Evolutionary conservation across 30 jellyfish, hydroid and myxozoan genomes (phyloP).

Genomic region (Cassiopea xamachana): DNA sequence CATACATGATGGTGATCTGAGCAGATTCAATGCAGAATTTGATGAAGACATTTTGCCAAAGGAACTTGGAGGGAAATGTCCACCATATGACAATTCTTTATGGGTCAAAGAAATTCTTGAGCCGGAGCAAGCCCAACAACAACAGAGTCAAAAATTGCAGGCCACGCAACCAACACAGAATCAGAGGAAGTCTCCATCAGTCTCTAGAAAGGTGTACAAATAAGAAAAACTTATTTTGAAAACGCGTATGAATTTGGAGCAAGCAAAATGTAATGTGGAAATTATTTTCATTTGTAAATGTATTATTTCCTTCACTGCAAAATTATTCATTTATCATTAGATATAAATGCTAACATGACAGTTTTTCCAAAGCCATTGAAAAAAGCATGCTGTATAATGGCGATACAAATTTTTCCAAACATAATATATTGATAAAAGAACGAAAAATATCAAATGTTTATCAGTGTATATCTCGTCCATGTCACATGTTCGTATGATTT

Average conservation of each 20-base stretch:
- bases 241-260: background rate
- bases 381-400: no score
- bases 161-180: slow-evolving; percentile 32
- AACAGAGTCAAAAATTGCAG: slow-evolving; percentile 34
- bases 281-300: no score
- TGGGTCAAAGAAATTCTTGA: slow-evolving; percentile 90
- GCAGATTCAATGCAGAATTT: slow-evolving; percentile 80
- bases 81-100: slow-evolving; percentile 78
- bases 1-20: slow-evolving; percentile 94
- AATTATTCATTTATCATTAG: no score
- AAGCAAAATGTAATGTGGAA: no score
- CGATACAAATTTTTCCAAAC: no score
- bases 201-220: slow-evolving; percentile 30
- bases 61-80: slow-evolving; percentile 89
- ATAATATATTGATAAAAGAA: no score
- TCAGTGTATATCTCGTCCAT: no score
- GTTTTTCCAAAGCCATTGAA: no score
- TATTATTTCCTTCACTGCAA: no score
- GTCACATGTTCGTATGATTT: no score
- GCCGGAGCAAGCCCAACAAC: slow-evolving; percentile 78
- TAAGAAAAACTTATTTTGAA: slow-evolving; percentile 15
- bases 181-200: slow-evolving; percentile 50
- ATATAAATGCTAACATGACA: no score
- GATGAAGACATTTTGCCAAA: slow-evolving; percentile 75
- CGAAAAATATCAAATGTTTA: no score